Evolutionary conservation across 2,888 invertebrate genomes (phyloP), one percentile per base, ranked within the genome.

Genomic region (Cheilosia variabilis): DNA sequence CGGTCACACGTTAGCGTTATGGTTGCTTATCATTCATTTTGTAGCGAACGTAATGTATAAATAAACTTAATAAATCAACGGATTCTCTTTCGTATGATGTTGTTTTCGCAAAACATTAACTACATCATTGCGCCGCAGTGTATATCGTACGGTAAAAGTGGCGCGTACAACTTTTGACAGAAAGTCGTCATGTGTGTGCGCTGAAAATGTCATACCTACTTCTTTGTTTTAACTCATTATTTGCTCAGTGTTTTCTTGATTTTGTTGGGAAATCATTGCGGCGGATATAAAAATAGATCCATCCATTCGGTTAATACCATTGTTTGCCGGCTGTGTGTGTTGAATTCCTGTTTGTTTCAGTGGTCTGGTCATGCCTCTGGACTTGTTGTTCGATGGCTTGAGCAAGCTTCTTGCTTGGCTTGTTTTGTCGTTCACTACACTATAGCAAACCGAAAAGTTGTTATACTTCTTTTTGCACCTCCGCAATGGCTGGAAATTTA

Each of bases 381-480:
- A 75, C 68, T 75, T 75, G 83, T 75, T 79, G 69, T 75, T 65
- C 79, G 79, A 73, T 60, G 78, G 37, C 75, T n/a, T 17, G 19
- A 17, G 75, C 65, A 75, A 65, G 69, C 75, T 80, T 79, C 84
- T 84, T 84, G 84, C 79, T 71, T 80, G 80, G 75, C 75, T 84
- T 84, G 79, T 80, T 84, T 75, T 79, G 68, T 63, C 69, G 69
- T 75, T 58, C 43, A 62, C 60, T 75, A 66, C 37, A 50, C 47
- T 66, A 62, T 73, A 65, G 63, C 57, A 65, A 69, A 69, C 65
- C 47, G 60, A 65, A 80, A 75, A 75, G 84, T 76, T 34, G 84
- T 76, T 75, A 69, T 76, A 80, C 84, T 58, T 57, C 75, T 84
- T 80, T 69, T 77, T 75, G 71, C 75, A 80, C 83, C 79, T 80